phyloP scores from a whole-genome alignment of 2,113 vertebrate genomes.

The Polypterus senegalus region DNA sequence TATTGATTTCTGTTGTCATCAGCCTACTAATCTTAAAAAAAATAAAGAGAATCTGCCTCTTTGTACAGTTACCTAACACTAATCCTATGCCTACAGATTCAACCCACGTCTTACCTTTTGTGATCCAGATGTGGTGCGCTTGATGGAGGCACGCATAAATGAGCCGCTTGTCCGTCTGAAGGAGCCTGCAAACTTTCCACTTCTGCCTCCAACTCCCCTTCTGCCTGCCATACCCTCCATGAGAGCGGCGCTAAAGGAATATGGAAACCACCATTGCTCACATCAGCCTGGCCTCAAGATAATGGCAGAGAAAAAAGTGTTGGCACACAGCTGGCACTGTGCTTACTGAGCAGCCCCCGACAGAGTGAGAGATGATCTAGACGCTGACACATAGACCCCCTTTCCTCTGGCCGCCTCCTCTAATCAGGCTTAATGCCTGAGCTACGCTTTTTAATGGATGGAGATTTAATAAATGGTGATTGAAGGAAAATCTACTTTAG shows the following conservation, averaged over 20 bases:
- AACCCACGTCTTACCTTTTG: conserved; percentile 70
- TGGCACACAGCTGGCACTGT: too few relatives aligned
- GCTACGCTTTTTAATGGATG: conserved; percentile 71
- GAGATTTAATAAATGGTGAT: conserved; percentile 98
- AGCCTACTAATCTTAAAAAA: not conserved
- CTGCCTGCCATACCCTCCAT: conserved; percentile 40
- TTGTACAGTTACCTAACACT: not conserved
- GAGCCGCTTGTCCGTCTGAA: conserved; percentile 57
- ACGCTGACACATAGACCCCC: conserved; percentile 44
- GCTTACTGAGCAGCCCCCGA: too few relatives aligned
- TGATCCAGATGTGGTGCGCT: conserved; percentile 73
- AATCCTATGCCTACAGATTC: not conserved
- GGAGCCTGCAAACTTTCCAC: conserved; percentile 33
- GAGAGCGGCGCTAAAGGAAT: not conserved
- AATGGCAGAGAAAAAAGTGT: conserved; percentile 9
- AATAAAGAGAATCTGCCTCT: not conserved
- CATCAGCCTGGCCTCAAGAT: conserved; percentile 13
- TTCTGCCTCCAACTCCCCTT: conserved; percentile 20
- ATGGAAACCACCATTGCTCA: not conserved
- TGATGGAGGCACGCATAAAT: conserved; percentile 74
- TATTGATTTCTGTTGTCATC: too few relatives aligned
- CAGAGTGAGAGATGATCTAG: not conserved
- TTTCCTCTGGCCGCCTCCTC: conserved; percentile 52
- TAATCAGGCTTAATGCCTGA: conserved; percentile 94
- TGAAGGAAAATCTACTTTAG: conserved; percentile 94